phyloP scores from a whole-genome alignment of 2,797 vertebrate genomes.

The Percopsis omiscomaycus region DNA sequence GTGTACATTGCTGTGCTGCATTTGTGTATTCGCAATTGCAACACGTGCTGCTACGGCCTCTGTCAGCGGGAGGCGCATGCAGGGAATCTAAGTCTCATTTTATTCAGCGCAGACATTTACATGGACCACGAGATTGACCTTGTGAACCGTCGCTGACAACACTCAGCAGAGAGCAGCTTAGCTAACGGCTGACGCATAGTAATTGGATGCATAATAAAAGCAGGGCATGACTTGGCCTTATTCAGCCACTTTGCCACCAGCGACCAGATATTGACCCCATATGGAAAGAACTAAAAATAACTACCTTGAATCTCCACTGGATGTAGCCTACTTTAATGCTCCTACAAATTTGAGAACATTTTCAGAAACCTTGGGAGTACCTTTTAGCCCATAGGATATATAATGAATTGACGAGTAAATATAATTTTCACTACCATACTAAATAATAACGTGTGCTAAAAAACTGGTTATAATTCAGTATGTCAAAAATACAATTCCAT shows the following conservation, averaged over 20 bases:
- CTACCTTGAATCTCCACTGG: conserved; percentile 43
- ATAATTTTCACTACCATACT: too few species aligned
- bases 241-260: conserved; percentile 59
- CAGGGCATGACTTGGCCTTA: conserved; percentile 57
- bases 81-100: conserved; percentile 58
- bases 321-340: conserved; percentile 6
- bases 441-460: too few species aligned
- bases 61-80: too few species aligned
- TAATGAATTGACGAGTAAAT: too few species aligned
- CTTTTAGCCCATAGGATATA: too few species aligned
- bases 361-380: too few species aligned
- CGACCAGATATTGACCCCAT: conserved; percentile 50
- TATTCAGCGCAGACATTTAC: conserved; percentile 67
- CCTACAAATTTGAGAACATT: too few species aligned
- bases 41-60: too few species aligned
- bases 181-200: conserved; percentile 51
- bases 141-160: conserved; percentile 56
- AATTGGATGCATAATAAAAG: conserved; percentile 58
- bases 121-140: conserved; percentile 64
- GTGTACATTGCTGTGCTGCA: too few species aligned
- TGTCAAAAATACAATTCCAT: too few species aligned
- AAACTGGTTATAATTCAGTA: too few species aligned
- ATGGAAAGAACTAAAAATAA: conserved; percentile 51
- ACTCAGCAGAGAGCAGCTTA: conserved; percentile 41
- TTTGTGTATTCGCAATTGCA: too few species aligned